A percentile compares a stretch with the other conserved stretches of the same genome.
These are phyloP conservation scores for Bimastos eiseni DNA, from an alignment of 2,888 invertebrate genomes.

Conservation along the genomic window DNA sequence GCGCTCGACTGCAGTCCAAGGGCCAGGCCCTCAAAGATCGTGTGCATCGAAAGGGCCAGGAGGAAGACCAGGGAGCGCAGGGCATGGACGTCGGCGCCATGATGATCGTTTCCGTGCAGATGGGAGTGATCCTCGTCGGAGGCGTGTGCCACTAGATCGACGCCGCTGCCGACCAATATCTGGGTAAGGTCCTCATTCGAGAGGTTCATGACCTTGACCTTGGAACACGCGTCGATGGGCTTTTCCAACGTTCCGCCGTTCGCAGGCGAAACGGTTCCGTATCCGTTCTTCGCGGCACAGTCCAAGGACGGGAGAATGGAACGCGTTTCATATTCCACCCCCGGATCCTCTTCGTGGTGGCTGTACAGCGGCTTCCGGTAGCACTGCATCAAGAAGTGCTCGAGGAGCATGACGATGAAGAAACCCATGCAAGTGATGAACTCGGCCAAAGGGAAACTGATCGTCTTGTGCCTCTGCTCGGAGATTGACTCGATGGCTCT, in stretches of 20 bases:
- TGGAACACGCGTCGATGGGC: background rate
- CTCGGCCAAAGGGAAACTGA: conserved; percentile 54
- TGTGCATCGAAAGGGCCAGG: conserved; percentile 56
- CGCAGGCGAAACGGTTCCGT: conserved; percentile 9
- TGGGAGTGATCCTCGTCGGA: background rate
- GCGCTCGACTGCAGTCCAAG: conserved; percentile 55
- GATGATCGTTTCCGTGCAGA: conserved; percentile 23
- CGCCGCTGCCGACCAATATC: background rate
- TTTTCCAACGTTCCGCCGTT: background rate
- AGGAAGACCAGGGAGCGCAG: conserved; percentile 49
- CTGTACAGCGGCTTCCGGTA: background rate
- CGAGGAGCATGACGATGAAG: conserved; percentile 51
- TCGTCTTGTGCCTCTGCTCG: conserved; percentile 48
- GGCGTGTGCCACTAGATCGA: background rate
- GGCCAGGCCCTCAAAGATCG: conserved; percentile 66
- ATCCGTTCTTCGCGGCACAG: background rate
- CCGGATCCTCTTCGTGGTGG: background rate
- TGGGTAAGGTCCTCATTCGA: background rate
- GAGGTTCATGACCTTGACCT: background rate
- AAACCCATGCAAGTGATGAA: conserved; percentile 54
- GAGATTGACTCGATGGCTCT: conserved; percentile 30
- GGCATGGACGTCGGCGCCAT: conserved; percentile 26
- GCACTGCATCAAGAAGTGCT: conserved; percentile 15
- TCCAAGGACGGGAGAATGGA: background rate
- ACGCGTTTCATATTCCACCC: background rate